A percentile compares a stretch with the other conserved stretches of the same genome.
phyloP scores from a whole-genome alignment of 2,888 invertebrate genomes.

The Acronicta psi region DNA sequence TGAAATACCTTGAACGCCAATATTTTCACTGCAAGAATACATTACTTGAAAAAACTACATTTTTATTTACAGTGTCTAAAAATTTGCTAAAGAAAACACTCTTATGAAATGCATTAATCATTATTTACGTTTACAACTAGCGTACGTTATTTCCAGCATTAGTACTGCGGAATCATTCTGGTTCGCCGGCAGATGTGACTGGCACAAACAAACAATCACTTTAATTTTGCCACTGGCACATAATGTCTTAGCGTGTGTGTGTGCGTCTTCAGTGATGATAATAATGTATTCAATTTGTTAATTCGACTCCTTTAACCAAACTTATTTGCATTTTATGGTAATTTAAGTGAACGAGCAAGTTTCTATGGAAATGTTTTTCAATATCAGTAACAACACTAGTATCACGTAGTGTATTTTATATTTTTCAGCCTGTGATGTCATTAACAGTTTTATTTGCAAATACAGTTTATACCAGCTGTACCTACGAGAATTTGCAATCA shows the following conservation, averaged over 20 bases:
- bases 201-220: slow-evolving; percentile 60
- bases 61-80: background rate
- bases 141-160: slow-evolving; percentile 42
- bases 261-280: slow-evolving; percentile 15
- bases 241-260: slow-evolving; percentile 17
- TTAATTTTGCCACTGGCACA: slow-evolving; percentile 41
- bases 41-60: too few species aligned
- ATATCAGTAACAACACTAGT: slow-evolving; percentile 11
- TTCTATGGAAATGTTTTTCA: slow-evolving; percentile 23
- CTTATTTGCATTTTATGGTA: slow-evolving; percentile 42
- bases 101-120: slow-evolving; percentile 39
- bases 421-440: slow-evolving; percentile 12
- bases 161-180: slow-evolving; percentile 52
- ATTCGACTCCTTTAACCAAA: slow-evolving; percentile 38
- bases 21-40: too few species aligned
- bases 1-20: too few species aligned
- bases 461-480: slow-evolving; percentile 1
- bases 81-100: slow-evolving; percentile 26
- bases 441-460: slow-evolving; percentile 9
- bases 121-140: slow-evolving; percentile 45
- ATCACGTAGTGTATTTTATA: background rate
- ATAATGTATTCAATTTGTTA: slow-evolving; percentile 42
- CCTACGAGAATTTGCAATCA: slow-evolving; percentile 18
- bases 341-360: slow-evolving; percentile 24
- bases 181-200: slow-evolving; percentile 49